Percentiles rank a stretch among this genome's conserved stretches.
Evolutionary conservation across 2,797 vertebrate genomes (phyloP).

Genomic region (Clarias pachynema): DNA sequence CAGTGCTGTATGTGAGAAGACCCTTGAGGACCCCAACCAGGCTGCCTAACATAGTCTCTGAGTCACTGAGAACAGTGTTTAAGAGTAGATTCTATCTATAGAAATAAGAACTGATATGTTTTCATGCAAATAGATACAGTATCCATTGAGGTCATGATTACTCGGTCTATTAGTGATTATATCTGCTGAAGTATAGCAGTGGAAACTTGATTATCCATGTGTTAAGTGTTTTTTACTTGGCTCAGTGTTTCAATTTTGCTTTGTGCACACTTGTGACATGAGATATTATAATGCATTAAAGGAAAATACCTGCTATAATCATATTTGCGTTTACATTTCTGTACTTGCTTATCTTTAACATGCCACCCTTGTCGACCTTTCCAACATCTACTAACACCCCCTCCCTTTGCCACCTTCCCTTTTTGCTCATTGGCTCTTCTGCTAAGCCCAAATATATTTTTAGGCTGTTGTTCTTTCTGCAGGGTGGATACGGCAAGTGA

Average conservation of each 20-base stretch:
- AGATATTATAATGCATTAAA: slow-evolving; percentile 28
- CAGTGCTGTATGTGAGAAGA: slow-evolving; percentile 53
- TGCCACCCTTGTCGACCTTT: slow-evolving; percentile 46
- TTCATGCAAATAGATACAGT: slow-evolving; percentile 41
- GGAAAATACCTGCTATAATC: slow-evolving; percentile 19
- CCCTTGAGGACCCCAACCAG: slow-evolving; percentile 46
- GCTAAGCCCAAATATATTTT: slow-evolving; percentile 60
- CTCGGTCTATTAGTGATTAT: slow-evolving; percentile 25
- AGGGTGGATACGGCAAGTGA: slow-evolving; percentile 51
- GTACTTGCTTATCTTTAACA: slow-evolving; percentile 46
- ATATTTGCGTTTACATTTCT: slow-evolving; percentile 13
- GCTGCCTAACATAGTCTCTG: slow-evolving; percentile 38
- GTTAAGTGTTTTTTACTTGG: slow-evolving; percentile 1
- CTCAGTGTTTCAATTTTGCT: slow-evolving; percentile 23
- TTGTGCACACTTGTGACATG: neutral
- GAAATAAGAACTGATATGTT: slow-evolving; percentile 52
- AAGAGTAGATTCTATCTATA: slow-evolving; percentile 54
- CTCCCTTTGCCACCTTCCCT: slow-evolving; percentile 34
- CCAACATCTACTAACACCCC: slow-evolving; percentile 44
- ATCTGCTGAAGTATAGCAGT: slow-evolving; percentile 34
- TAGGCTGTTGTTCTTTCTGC: slow-evolving; percentile 55
- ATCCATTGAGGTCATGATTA: slow-evolving; percentile 38
- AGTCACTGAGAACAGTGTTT: slow-evolving; percentile 51
- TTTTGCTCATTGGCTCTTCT: slow-evolving; percentile 55
- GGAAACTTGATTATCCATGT: slow-evolving; percentile 8